Evolutionary conservation across 1,140 invertebrate species (phyloP).

Genomic region (Calephelis nemesis): DNA sequence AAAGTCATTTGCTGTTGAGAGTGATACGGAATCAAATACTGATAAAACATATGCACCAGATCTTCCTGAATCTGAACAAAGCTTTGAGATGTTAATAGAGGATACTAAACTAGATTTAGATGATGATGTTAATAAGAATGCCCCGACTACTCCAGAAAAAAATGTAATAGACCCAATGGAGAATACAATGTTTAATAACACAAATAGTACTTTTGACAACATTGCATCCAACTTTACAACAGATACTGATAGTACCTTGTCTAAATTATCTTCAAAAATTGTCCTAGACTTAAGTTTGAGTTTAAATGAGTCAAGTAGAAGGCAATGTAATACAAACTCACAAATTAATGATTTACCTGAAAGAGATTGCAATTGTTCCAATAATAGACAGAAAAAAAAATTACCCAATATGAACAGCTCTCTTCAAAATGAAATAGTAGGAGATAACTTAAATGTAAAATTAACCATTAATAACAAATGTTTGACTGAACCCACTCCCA

Average conservation of each 20-base stretch:
- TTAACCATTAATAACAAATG: conserved; percentile 43
- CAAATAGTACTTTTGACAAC: conserved; percentile 35
- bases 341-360: conserved; percentile 54
- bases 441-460: conserved; percentile 40
- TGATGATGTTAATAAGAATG: conserved; percentile 22
- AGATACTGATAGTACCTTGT: conserved; percentile 36
- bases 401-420: conserved; percentile 27
- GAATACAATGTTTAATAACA: conserved; percentile 19
- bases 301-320: conserved; percentile 48
- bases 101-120: conserved; percentile 33
- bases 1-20: conserved; percentile 48
- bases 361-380: conserved; percentile 48
- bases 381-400: conserved; percentile 34
- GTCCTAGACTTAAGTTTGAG: conserved; percentile 57
- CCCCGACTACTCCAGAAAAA: conserved; percentile 19
- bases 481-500: conserved; percentile 38
- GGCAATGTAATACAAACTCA: conserved; percentile 33
- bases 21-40: conserved; percentile 50
- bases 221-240: conserved; percentile 36
- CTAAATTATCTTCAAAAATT: conserved; percentile 51
- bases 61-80: conserved; percentile 54
- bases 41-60: conserved; percentile 66
- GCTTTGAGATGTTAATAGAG: conserved; percentile 38
- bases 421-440: conserved; percentile 27
- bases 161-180: conserved; percentile 27